These are phyloP conservation scores for Drosophila ficusphila DNA, from an alignment of 1,140 invertebrate species.

Conservation along the genomic window DNA sequence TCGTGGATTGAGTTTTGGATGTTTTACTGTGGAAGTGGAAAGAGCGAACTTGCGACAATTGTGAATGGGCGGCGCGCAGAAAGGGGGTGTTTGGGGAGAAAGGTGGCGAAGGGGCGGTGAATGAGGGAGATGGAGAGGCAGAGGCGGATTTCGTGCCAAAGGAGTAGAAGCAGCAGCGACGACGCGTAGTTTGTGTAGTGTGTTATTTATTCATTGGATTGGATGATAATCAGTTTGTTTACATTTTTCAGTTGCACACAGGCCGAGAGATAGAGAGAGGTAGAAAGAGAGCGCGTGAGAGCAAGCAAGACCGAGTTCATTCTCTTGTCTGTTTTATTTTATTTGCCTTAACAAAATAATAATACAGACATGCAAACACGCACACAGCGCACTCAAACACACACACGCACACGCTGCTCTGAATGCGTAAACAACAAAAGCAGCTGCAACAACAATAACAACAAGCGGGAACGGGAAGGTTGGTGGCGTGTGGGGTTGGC, in stretches of 20 bases:
- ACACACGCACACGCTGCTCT: constrained; percentile 25
- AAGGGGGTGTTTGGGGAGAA: constrained; percentile 1
- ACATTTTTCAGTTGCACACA: constrained; percentile 79
- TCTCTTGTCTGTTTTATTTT: constrained; percentile 70
- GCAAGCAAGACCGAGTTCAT: constrained; percentile 49
- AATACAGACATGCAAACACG: constrained; percentile 72
- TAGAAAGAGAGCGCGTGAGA: neutral
- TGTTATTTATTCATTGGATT: constrained; percentile 83
- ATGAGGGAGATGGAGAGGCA: neutral
- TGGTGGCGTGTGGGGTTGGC: neutral
- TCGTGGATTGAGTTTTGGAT: neutral
- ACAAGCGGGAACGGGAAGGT: neutral
- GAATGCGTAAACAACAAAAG: constrained; percentile 79
- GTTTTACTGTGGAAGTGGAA: constrained; percentile 1
- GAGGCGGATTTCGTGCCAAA: constrained; percentile 48
- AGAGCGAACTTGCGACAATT: constrained; percentile 31
- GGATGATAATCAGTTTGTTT: constrained; percentile 84
- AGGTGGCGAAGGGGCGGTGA: neutral
- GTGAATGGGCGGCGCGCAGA: constrained; percentile 17
- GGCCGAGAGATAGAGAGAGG: constrained; percentile 1
- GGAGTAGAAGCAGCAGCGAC: constrained; percentile 45
- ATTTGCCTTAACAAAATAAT: constrained; percentile 80
- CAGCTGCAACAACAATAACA: constrained; percentile 70
- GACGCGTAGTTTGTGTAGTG: constrained; percentile 51
- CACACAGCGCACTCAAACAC: constrained; percentile 30